phyloP scores from a whole-genome alignment of 2,888 invertebrate genomes.

The Zelleria hepariella region DNA sequence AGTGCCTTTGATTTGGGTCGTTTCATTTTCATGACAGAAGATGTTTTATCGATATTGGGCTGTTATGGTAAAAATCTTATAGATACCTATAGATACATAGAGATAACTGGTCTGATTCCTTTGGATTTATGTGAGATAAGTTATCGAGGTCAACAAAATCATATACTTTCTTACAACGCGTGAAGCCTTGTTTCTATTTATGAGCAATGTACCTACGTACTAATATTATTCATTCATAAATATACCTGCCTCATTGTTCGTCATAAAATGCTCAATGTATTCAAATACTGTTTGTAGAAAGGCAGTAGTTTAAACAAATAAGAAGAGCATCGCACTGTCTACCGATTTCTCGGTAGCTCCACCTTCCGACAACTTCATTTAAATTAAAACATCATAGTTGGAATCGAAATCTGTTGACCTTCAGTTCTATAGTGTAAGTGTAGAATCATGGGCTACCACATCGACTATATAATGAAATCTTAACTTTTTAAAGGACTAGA shows the following conservation, averaged over 20 bases:
- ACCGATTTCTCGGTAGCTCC: not conserved
- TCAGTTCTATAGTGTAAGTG: not conserved
- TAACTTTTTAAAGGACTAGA: not conserved
- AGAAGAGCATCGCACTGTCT: not conserved
- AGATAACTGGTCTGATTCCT: too few species aligned
- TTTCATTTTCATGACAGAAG: too few species aligned
- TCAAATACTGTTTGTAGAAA: not conserved
- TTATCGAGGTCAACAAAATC: too few species aligned
- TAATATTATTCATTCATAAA: not conserved
- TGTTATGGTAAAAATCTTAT: too few species aligned
- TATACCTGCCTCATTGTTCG: not conserved
- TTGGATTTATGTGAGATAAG: too few species aligned
- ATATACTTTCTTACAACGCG: too few species aligned
- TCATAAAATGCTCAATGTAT: not conserved
- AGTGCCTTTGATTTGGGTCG: conserved; percentile 35
- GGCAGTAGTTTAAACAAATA: not conserved
- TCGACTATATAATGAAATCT: not conserved
- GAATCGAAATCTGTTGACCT: not conserved
- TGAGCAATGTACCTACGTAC: too few species aligned
- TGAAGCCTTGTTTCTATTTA: too few species aligned
- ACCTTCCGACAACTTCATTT: not conserved
- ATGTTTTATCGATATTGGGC: too few species aligned
- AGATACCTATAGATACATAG: too few species aligned
- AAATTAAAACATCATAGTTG: not conserved
- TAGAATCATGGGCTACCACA: not conserved